These are phyloP conservation scores for Rhombomys opimus DNA, from an alignment of 2,113 vertebrate species.

Conservation along the genomic window DNA sequence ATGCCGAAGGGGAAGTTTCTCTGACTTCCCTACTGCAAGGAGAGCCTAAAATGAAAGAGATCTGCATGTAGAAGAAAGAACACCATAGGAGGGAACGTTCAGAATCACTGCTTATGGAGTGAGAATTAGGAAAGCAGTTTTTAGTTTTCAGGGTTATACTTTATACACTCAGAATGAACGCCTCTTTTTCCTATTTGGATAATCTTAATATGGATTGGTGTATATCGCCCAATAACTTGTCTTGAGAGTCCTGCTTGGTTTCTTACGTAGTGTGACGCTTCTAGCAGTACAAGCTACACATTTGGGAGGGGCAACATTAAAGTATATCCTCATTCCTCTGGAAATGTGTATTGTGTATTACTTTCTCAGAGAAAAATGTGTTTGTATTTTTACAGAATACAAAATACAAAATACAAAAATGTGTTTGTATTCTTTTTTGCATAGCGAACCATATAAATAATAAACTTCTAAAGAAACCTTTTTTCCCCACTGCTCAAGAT, in stretches of 20 bases:
- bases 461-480: background rate
- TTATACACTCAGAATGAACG: background rate
- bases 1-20: background rate
- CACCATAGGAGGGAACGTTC: background rate
- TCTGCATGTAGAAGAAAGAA: background rate
- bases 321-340: background rate
- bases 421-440: background rate
- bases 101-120: background rate
- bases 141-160: background rate
- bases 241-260: background rate
- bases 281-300: background rate
- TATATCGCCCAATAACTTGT: background rate
- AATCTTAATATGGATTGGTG: background rate
- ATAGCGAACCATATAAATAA: background rate
- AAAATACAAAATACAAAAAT: too few relatives aligned
- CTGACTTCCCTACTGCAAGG: background rate
- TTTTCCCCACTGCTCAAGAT: background rate
- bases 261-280: background rate
- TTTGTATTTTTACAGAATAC: constrained; percentile 26
- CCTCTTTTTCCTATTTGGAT: background rate
- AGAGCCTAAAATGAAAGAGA: background rate
- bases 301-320: background rate
- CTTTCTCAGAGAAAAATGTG: constrained; percentile 33
- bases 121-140: background rate
- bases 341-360: background rate